Conservation (phyloP, 2,888 invertebrate species). For the Idaea dimidiata region DNA sequence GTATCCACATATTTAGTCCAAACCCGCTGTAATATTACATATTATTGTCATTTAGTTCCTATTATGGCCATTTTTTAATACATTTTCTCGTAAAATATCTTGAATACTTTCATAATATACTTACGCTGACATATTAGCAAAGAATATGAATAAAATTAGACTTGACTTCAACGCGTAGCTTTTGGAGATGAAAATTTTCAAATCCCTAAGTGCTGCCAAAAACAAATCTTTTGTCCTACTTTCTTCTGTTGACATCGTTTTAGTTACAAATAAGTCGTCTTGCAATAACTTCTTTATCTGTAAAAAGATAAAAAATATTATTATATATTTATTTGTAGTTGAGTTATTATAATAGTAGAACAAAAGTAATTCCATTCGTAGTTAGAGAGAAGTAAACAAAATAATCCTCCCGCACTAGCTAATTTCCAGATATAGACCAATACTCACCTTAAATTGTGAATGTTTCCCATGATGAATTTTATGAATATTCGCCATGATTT, state of each 20-base stretch:
- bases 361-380: no score
- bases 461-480: conserved; percentile 71
- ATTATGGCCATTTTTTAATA: not conserved
- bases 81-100: not conserved
- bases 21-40: conserved; percentile 77
- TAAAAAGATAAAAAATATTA: conserved; percentile 17
- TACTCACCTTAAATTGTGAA: conserved; percentile 75
- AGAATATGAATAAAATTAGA: conserved; percentile 68
- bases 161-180: conserved; percentile 63
- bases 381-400: not conserved
- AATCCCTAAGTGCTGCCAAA: conserved; percentile 60
- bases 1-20: conserved; percentile 88
- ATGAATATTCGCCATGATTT: conserved; percentile 80
- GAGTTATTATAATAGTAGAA: no score
- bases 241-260: conserved; percentile 52
- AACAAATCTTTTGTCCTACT: conserved; percentile 62
- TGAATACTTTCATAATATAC: conserved; percentile 37
- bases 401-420: not conserved
- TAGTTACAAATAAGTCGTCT: conserved; percentile 60
- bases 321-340: not conserved
- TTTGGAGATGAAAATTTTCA: conserved; percentile 66
- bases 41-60: not conserved
- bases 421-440: conserved; percentile 4
- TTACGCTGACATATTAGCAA: conserved; percentile 76
- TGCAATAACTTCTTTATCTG: conserved; percentile 68